Evolutionary conservation across 1,140 invertebrate species (phyloP).

Genomic region (Laupala kohalensis): DNA sequence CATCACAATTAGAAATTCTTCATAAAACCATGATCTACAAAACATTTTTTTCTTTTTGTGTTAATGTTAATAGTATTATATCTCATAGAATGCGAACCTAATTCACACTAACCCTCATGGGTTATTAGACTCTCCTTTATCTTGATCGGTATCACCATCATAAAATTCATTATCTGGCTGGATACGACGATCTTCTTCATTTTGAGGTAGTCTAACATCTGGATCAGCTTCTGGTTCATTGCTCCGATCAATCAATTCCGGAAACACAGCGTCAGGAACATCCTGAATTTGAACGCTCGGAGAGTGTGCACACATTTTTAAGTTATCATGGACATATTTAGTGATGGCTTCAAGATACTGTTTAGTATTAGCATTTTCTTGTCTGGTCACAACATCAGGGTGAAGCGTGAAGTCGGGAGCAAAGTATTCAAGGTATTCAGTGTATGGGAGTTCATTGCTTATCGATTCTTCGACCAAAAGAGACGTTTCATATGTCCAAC

Average conservation of each 20-base stretch:
- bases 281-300: constrained; percentile 89
- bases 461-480: constrained; percentile 82
- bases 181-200: constrained; percentile 71
- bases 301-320: constrained; percentile 79
- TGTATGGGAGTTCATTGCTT: constrained; percentile 82
- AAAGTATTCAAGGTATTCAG: constrained; percentile 91
- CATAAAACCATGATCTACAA: no score
- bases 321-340: constrained; percentile 70
- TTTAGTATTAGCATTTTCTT: constrained; percentile 86
- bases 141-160: constrained; percentile 62
- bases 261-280: constrained; percentile 51
- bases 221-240: constrained; percentile 60
- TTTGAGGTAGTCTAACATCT: constrained; percentile 63
- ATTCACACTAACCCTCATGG: no score
- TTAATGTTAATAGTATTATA: no score
- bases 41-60: no score
- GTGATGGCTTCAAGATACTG: constrained; percentile 81
- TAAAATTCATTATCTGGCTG: constrained; percentile 88
- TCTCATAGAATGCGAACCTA: no score
- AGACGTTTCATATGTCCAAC: constrained; percentile 98
- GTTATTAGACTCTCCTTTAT: constrained; percentile 20
- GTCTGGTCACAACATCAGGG: constrained; percentile 69
- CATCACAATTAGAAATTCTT: no score
- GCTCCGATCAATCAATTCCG: constrained; percentile 27
- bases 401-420: constrained; percentile 88